Evolutionary conservation across 2,113 vertebrate species (phyloP).

Genomic region (Euleptes europaea): DNA sequence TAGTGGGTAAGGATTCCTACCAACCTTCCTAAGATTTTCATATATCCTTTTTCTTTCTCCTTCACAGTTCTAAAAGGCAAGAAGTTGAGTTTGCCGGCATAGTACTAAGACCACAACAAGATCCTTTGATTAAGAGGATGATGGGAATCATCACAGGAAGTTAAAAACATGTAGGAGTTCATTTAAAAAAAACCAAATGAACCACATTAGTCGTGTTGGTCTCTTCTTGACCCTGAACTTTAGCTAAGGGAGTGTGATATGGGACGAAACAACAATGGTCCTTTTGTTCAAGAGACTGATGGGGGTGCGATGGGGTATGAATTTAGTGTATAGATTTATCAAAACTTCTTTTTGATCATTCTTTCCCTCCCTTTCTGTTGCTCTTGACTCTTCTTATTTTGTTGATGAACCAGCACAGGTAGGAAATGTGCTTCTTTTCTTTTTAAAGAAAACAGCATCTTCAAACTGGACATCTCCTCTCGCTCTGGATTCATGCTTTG

Average conservation of each 20-base stretch:
- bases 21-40: not conserved
- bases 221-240: slow-evolving; percentile 5
- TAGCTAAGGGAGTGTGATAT: slow-evolving; percentile 5
- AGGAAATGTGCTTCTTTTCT: not conserved
- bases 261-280: not conserved
- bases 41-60: slow-evolving; percentile 10
- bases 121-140: slow-evolving; percentile 25
- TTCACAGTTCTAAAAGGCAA: slow-evolving; percentile 75
- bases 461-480: not conserved
- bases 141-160: not conserved
- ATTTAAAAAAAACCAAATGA: not conserved
- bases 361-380: not conserved
- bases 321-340: slow-evolving; percentile 5
- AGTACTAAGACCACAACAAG: slow-evolving; percentile 28
- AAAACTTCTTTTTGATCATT: not conserved
- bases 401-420: not conserved
- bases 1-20: not conserved
- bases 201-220: not conserved
- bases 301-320: not conserved
- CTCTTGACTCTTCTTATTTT: not conserved
- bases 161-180: not conserved
- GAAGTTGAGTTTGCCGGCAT: slow-evolving; percentile 74
- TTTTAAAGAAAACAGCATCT: not conserved
- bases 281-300: slow-evolving; percentile 5
- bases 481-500: not conserved